Conservation (phyloP, 2,888 invertebrate genomes). For the Agrochola lychnidis region DNA sequence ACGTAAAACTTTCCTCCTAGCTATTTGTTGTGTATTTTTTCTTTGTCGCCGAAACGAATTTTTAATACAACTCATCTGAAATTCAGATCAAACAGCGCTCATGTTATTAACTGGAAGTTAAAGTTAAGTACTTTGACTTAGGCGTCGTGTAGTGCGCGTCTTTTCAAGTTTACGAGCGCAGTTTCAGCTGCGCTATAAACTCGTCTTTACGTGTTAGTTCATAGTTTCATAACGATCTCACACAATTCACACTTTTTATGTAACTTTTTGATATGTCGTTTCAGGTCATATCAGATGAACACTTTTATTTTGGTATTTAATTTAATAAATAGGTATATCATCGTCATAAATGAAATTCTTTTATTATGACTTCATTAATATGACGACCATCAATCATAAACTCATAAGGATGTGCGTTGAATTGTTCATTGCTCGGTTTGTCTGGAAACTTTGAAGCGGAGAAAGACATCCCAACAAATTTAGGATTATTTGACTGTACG, state of each 20-base stretch:
- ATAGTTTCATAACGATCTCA: slow-evolving; percentile 75
- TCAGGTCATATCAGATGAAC: slow-evolving; percentile 27
- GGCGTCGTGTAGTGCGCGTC: slow-evolving; percentile 71
- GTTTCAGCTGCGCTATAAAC: slow-evolving; percentile 78
- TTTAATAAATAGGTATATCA: slow-evolving; percentile 17
- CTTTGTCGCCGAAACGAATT: slow-evolving; percentile 49
- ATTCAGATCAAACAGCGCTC: slow-evolving; percentile 58
- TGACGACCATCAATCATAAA: slow-evolving; percentile 60
- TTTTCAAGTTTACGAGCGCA: slow-evolving; percentile 78
- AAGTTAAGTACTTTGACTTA: slow-evolving; percentile 63
- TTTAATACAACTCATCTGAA: slow-evolving; percentile 62
- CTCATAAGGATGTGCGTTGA: slow-evolving; percentile 64
- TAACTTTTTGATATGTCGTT: slow-evolving; percentile 64
- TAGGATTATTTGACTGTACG: slow-evolving; percentile 83
- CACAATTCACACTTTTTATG: slow-evolving; percentile 76
- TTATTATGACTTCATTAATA: slow-evolving; percentile 54
- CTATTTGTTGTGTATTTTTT: slow-evolving; percentile 68
- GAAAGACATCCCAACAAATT: slow-evolving; percentile 84
- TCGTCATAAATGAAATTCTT: background rate
- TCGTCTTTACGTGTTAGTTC: slow-evolving; percentile 77
- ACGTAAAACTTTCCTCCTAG: slow-evolving; percentile 74
- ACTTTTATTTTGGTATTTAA: slow-evolving; percentile 15
- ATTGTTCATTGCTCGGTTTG: slow-evolving; percentile 75
- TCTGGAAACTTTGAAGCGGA: slow-evolving; percentile 76
- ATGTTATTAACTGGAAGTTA: slow-evolving; percentile 58